Evolutionary conservation across 2,888 invertebrate species (phyloP), one percentile per base, ranked within the genome.

Genomic region (Bruchidius siliquastri): DNA sequence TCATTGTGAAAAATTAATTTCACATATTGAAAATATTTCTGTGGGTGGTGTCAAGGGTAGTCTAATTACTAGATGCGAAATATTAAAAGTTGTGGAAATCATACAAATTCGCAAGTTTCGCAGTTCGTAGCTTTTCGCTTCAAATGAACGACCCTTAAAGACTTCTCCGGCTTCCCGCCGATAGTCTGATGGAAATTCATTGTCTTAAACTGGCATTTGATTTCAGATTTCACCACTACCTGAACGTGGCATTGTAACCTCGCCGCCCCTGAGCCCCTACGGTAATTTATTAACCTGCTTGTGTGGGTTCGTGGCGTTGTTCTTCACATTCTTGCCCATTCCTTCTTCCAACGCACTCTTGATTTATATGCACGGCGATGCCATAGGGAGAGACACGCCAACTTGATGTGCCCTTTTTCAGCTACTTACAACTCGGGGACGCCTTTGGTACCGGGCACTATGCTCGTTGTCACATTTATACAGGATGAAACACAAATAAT

Each of bases 271-370:
- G 74, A 74, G 71, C 70, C 22, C 49, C 71, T 22, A 21, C 69
- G 68, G 69, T 80, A 79, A 82, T 82, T 81, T 82, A 82, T 82
- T 79, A 79, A 79, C 79, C 81, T 79, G 79, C 79, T 79, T 81
- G 82, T 82, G 82, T 82, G 82, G 82, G 82, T 81, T 82, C 80
- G 72, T 76, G 78, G 79, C 77, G 80, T 79, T 75, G 75, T 77
- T 74, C 79, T 80, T 81, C 78, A 79, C 82, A 82, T 82, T 81
- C 81, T 77, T 79, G 76, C 49, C 77, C 77, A 75, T 77, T 79
- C 77, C 74, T 74, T 77, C 76, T 79, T 76, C 80, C 81, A 80
- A 81, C 81, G 79, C 81, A 77, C 73, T 67, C 72, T 71, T 74
- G 76, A 77, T 77, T 75, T 76, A 76, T 74, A 74, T 71, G 73